Evolutionary conservation across 2,888 invertebrate genomes (phyloP).

Genomic region (Zootermopsis nevadensis): DNA sequence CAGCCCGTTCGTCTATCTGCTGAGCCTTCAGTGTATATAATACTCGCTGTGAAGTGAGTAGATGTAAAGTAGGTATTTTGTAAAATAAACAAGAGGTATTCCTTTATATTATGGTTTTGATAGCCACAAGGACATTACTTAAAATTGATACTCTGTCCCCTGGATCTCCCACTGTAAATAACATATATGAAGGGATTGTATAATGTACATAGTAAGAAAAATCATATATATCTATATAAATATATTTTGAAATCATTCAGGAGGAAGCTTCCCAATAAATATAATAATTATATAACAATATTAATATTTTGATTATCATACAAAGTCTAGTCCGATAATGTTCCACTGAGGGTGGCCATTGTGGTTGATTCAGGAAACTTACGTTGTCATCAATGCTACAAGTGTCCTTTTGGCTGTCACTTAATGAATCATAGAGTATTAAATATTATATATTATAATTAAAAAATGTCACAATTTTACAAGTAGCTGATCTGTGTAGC

Average conservation of each 20-base stretch:
- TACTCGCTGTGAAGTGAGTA: neutral
- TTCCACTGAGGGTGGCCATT: conserved; percentile 31
- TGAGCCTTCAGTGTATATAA: conserved; percentile 27
- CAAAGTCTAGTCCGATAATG: conserved; percentile 51
- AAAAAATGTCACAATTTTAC: conserved; percentile 49
- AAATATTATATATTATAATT: conserved; percentile 48
- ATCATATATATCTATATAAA: conserved; percentile 47
- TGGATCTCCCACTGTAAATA: conserved; percentile 49
- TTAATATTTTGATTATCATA: conserved; percentile 53
- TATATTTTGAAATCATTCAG: conserved; percentile 52
- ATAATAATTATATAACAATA: conserved; percentile 17
- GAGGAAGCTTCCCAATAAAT: conserved; percentile 42
- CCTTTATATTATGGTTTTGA: conserved; percentile 46
- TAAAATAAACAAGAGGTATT: conserved; percentile 47
- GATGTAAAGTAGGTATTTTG: conserved; percentile 44
- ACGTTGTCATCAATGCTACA: conserved; percentile 15
- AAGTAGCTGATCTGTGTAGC: conserved; percentile 50
- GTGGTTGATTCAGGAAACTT: conserved; percentile 44
- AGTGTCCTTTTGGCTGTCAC: conserved; percentile 45
- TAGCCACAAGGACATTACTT: conserved; percentile 41
- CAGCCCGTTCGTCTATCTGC: neutral
- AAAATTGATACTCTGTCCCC: conserved; percentile 46
- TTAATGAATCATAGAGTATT: conserved; percentile 48
- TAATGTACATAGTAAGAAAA: conserved; percentile 47
- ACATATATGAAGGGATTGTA: conserved; percentile 36